phyloP scores from a whole-genome alignment of 2,797 vertebrate species.

The Cirrhinus molitorella region DNA sequence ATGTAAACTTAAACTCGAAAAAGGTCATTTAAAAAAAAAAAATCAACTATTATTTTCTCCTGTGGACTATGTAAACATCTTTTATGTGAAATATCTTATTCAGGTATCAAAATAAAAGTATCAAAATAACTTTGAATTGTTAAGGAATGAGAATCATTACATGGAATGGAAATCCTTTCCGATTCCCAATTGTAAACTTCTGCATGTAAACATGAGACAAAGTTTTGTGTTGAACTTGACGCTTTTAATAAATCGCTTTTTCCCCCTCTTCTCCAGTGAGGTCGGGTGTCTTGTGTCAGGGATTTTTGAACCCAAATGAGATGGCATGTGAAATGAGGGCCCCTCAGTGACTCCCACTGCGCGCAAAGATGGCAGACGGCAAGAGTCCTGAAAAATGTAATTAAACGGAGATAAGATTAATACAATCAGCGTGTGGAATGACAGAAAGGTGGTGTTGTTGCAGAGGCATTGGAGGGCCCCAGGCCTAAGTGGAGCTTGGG shows the following conservation, averaged over 20 bases:
- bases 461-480: slow-evolving; percentile 75
- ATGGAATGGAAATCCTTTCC: too few species aligned
- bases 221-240: not conserved
- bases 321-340: slow-evolving; percentile 81
- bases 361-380: slow-evolving; percentile 83
- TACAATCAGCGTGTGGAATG: slow-evolving; percentile 80
- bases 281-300: slow-evolving; percentile 40
- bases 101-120: too few species aligned
- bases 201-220: slow-evolving; percentile 1
- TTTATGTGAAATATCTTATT: too few species aligned
- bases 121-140: too few species aligned
- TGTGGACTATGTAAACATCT: too few species aligned
- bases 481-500: slow-evolving; percentile 50
- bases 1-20: too few species aligned
- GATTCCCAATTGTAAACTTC: too few species aligned
- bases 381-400: slow-evolving; percentile 87
- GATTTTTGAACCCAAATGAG: slow-evolving; percentile 77
- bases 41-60: too few species aligned
- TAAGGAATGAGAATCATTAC: too few species aligned
- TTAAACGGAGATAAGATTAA: slow-evolving; percentile 87
- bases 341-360: slow-evolving; percentile 80
- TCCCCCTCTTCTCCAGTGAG: slow-evolving; percentile 32
- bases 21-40: too few species aligned
- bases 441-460: slow-evolving; percentile 84
- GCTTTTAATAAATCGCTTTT: slow-evolving; percentile 13